Evolutionary conservation across 64 coral and sea anemone species (phyloP).

Genomic region (Porites lutea): DNA sequence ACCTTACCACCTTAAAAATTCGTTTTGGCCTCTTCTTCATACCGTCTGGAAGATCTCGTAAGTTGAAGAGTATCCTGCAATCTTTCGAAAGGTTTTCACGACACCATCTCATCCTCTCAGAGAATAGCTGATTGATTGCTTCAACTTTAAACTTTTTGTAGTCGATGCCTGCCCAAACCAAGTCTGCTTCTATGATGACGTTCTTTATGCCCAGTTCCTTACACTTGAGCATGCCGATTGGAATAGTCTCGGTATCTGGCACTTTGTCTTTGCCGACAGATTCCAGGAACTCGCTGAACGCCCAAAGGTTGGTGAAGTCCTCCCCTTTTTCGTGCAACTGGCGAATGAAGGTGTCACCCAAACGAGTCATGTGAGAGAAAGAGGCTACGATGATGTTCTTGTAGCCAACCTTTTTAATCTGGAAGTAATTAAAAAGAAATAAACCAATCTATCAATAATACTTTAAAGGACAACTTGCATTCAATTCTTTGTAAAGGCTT

Average conservation of each 20-base stretch:
- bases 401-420: slow-evolving; percentile 89
- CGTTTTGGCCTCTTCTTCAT: slow-evolving; percentile 43
- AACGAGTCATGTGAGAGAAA: slow-evolving; percentile 90
- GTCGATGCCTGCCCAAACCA: slow-evolving; percentile 71
- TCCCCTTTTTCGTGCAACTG: slow-evolving; percentile 76
- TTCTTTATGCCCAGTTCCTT: slow-evolving; percentile 65
- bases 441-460: no score
- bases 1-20: slow-evolving; percentile 60
- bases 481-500: no score
- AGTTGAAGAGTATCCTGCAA: slow-evolving; percentile 57
- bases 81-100: slow-evolving; percentile 53
- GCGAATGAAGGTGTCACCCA: slow-evolving; percentile 79
- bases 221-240: slow-evolving; percentile 58
- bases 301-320: slow-evolving; percentile 72
- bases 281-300: slow-evolving; percentile 87
- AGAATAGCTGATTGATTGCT: slow-evolving; percentile 36
- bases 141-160: slow-evolving; percentile 64
- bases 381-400: slow-evolving; percentile 85
- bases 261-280: slow-evolving; percentile 42
- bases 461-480: no score
- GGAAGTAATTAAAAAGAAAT: background rate
- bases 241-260: slow-evolving; percentile 44
- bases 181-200: slow-evolving; percentile 66
- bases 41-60: slow-evolving; percentile 60
- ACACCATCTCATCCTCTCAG: slow-evolving; percentile 54